These are phyloP conservation scores for Anoura caudifer DNA, from an alignment of 2,113 vertebrate genomes.

Conservation along the genomic window DNA sequence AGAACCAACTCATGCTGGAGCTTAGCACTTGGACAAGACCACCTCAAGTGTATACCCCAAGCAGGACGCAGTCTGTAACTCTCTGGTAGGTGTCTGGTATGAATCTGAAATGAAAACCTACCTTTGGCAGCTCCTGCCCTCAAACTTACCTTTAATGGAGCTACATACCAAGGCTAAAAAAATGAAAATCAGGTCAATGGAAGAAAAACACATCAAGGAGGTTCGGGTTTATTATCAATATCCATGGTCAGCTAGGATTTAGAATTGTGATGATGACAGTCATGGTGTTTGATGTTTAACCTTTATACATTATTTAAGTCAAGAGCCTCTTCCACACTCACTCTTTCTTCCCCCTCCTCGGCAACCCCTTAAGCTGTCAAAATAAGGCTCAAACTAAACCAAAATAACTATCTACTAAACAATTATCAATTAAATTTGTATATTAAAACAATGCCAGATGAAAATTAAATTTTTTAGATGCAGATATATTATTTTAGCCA, in stretches of 20 bases:
- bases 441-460: constrained; percentile 4
- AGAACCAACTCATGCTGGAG: background rate
- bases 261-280: background rate
- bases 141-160: constrained; percentile 60
- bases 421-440: background rate
- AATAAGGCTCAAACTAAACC: constrained; percentile 12
- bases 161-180: constrained; percentile 13
- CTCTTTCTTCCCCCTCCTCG: background rate
- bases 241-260: background rate
- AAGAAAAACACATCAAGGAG: background rate
- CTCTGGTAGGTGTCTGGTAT: background rate
- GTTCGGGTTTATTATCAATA: constrained; percentile 39
- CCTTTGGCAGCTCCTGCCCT: constrained; percentile 43
- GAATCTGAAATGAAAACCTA: constrained; percentile 57
- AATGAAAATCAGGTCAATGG: constrained; percentile 26
- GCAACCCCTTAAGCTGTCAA: constrained; percentile 20
- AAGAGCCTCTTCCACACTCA: constrained; percentile 30
- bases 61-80: background rate
- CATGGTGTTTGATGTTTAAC: constrained; percentile 36
- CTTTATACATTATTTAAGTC: constrained; percentile 70
- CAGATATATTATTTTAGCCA: background rate
- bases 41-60: background rate
- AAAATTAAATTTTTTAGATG: background rate
- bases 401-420: background rate
- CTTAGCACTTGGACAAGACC: background rate